A percentile compares a stretch with the other conserved stretches of the same genome.
These are phyloP conservation scores for Scaptodrosophila latifasciaeformis DNA, from an alignment of 2,888 invertebrate species.

Conservation along the genomic window DNA sequence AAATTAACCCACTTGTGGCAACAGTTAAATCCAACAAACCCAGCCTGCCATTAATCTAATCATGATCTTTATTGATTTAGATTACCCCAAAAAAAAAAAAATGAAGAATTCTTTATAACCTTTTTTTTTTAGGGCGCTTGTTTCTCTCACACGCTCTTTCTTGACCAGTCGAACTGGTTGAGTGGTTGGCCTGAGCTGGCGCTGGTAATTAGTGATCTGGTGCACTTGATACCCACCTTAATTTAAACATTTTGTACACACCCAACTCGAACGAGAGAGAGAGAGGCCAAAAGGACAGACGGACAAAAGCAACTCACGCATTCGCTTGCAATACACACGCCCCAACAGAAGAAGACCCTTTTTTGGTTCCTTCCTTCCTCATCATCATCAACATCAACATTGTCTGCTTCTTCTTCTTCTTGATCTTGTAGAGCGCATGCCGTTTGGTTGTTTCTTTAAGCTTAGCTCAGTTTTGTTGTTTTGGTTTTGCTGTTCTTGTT, in stretches of 20 bases:
- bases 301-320: constrained; percentile 19
- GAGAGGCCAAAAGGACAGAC: neutral
- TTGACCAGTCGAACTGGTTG: neutral
- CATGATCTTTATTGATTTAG: constrained; percentile 67
- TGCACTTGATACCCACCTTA: constrained; percentile 72
- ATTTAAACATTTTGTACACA: constrained; percentile 69
- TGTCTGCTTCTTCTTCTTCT: no score
- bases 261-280: constrained; percentile 30
- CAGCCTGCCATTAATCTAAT: no score
- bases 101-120: constrained; percentile 20
- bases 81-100: constrained; percentile 36
- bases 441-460: constrained; percentile 49
- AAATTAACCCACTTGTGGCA: no score
- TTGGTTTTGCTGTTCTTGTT: constrained; percentile 57
- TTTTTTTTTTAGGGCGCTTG: no score
- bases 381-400: no score
- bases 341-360: no score
- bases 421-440: constrained; percentile 50
- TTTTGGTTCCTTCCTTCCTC: constrained; percentile 11
- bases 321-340: constrained; percentile 2
- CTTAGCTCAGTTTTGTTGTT: constrained; percentile 2
- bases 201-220: constrained; percentile 73
- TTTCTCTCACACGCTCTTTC: constrained; percentile 51
- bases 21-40: no score
- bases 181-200: constrained; percentile 41